Conservation (phyloP, 2,888 invertebrate species). For the Quadriops clusia region DNA sequence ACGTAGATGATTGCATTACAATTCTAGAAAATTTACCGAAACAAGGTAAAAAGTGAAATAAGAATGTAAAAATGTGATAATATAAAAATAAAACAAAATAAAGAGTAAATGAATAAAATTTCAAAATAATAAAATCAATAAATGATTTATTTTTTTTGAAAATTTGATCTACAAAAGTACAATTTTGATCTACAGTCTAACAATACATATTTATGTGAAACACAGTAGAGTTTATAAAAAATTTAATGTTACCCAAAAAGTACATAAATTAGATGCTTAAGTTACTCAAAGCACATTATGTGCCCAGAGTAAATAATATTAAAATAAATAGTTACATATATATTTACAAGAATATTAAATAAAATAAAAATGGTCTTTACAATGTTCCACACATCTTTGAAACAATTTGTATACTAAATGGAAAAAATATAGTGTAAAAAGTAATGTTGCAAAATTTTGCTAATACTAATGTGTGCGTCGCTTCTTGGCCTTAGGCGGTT, state of each 20-base stretch:
- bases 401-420: slow-evolving; percentile 6
- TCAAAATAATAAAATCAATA: slow-evolving; percentile 7
- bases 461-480: slow-evolving; percentile 18
- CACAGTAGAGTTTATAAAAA: slow-evolving; percentile 10
- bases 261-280: too few relatives aligned
- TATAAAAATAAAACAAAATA: too few relatives aligned
- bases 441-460: too few relatives aligned
- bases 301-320: slow-evolving; percentile 7
- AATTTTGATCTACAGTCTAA: slow-evolving; percentile 8
- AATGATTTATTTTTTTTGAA: slow-evolving; percentile 7
- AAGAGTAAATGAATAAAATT: too few relatives aligned
- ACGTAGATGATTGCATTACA: slow-evolving; percentile 10
- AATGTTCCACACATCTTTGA: slow-evolving; percentile 2
- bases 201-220: slow-evolving; percentile 12
- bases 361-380: slow-evolving; percentile 13
- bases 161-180: slow-evolving; percentile 12
- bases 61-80: too few relatives aligned
- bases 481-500: slow-evolving; percentile 13
- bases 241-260: slow-evolving; percentile 7
- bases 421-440: slow-evolving; percentile 6
- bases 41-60: too few relatives aligned
- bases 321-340: slow-evolving; percentile 5
- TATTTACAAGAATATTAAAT: slow-evolving; percentile 12
- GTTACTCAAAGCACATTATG: slow-evolving; percentile 6
- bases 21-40: too few relatives aligned